Percentiles rank a stretch among this genome's conserved stretches.
Evolutionary conservation across 1,140 invertebrate genomes (phyloP).

Genomic region (Sycobia sp.): DNA sequence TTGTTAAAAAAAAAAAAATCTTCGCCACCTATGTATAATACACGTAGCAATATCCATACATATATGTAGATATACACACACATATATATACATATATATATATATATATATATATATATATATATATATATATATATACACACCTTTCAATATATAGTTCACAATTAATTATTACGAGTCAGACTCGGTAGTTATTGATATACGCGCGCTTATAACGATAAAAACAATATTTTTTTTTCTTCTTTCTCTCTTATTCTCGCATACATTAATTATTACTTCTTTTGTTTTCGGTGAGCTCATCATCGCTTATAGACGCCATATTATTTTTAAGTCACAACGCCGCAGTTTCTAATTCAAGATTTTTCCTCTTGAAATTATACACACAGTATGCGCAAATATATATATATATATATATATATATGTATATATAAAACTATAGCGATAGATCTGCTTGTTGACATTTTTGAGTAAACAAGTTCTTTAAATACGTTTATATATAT

Average conservation of each 20-base stretch:
- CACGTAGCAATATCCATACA: too few species aligned
- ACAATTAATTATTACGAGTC: slow-evolving; percentile 19
- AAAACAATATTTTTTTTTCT: slow-evolving; percentile 23
- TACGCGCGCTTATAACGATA: slow-evolving; percentile 1
- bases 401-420: too few species aligned
- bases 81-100: too few species aligned
- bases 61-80: too few species aligned
- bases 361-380: slow-evolving; percentile 6
- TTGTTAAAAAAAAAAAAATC: slow-evolving; percentile 3
- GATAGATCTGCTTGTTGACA: slow-evolving; percentile 23
- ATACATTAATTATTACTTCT: not conserved
- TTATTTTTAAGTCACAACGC: slow-evolving; percentile 24
- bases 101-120: too few species aligned
- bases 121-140: slow-evolving; percentile 2
- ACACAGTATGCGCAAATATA: slow-evolving; percentile 17
- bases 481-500: slow-evolving; percentile 8
- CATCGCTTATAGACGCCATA: too few species aligned
- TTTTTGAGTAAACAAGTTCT: slow-evolving; percentile 15
- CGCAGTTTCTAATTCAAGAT: slow-evolving; percentile 26
- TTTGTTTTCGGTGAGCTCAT: slow-evolving; percentile 2
- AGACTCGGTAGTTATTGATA: slow-evolving; percentile 20
- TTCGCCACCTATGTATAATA: too few species aligned
- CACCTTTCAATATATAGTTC: slow-evolving; percentile 12
- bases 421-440: slow-evolving; percentile 24
- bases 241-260: slow-evolving; percentile 2